These are phyloP conservation scores for Cebidichthys violaceus DNA, from an alignment of 2,113 vertebrate species.

Conservation along the genomic window DNA sequence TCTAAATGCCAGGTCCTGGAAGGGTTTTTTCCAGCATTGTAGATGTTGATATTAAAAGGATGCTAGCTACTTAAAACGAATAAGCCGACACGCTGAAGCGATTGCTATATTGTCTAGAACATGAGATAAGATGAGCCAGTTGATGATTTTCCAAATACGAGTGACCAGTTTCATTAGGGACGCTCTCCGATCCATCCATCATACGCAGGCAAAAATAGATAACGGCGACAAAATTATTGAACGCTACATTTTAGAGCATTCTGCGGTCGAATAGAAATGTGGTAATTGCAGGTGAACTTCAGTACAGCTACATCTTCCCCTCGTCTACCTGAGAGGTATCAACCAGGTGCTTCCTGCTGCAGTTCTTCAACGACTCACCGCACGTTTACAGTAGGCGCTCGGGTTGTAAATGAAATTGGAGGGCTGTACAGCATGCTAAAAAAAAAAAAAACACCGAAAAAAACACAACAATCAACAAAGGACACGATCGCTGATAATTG, in stretches of 20 bases:
- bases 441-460: too few relatives aligned
- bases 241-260: neutral
- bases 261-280: neutral
- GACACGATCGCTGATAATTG: neutral
- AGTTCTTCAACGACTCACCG: neutral
- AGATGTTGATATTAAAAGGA: too few relatives aligned
- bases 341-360: neutral
- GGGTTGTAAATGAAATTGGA: neutral
- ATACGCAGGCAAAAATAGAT: slow-evolving; percentile 38
- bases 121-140: slow-evolving; percentile 1
- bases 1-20: too few relatives aligned
- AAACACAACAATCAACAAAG: slow-evolving; percentile 7
- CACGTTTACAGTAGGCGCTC: neutral
- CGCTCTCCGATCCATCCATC: slow-evolving; percentile 17
- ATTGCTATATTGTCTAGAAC: neutral
- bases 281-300: neutral
- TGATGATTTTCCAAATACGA: slow-evolving; percentile 19
- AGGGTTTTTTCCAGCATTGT: too few relatives aligned
- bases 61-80: neutral
- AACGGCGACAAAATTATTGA: neutral
- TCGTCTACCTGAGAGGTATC: neutral
- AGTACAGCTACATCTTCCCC: neutral
- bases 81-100: neutral
- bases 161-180: slow-evolving; percentile 36
- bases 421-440: neutral